Evolutionary conservation across 2,113 vertebrate genomes (phyloP).

Genomic region (Nyctereutes procyonoides): DNA sequence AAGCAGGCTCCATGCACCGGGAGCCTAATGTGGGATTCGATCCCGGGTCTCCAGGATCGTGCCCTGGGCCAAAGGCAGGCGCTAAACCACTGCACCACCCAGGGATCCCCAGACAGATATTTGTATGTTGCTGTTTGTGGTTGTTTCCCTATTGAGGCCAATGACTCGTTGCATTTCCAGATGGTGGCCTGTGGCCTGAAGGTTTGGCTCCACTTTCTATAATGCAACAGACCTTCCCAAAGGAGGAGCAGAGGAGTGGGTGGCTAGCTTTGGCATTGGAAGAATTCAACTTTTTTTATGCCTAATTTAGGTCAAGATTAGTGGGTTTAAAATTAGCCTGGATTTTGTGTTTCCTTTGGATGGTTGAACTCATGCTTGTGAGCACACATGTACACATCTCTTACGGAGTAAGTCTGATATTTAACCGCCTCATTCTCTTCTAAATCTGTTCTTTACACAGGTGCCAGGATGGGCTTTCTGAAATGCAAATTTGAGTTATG

Average conservation of each 20-base stretch:
- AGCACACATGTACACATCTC: neutral
- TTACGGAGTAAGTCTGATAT: neutral
- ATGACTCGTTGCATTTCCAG: conserved; percentile 27
- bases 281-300: conserved; percentile 38
- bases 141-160: conserved; percentile 23
- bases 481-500: neutral
- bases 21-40: no score
- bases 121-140: conserved; percentile 32
- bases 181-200: conserved; percentile 39
- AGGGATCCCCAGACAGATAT: neutral
- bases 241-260: neutral
- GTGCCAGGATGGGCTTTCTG: neutral
- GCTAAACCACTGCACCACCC: no score
- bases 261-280: conserved; percentile 19
- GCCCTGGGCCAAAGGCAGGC: no score
- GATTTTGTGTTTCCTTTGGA: conserved; percentile 21
- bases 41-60: no score
- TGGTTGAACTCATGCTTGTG: neutral
- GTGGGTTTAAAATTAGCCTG: conserved; percentile 55
- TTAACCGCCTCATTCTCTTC: neutral
- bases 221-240: neutral
- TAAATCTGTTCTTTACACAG: neutral
- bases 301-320: conserved; percentile 58
- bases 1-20: no score
- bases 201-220: conserved; percentile 18